phyloP scores from a whole-genome alignment of 2,113 vertebrate genomes.

The Centropus unirufus region DNA sequence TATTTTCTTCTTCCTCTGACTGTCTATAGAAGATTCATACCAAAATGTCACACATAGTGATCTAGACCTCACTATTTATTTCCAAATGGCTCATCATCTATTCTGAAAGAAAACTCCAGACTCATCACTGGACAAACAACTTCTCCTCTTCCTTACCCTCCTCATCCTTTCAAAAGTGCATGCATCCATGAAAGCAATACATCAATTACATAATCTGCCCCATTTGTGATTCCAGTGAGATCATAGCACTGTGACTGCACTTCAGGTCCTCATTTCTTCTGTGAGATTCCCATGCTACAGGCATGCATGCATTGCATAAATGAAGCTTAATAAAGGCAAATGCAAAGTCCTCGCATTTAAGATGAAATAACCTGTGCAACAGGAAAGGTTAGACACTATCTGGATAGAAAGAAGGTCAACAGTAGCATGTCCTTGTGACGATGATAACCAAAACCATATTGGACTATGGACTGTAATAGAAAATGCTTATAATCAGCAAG shows the following conservation, averaged over 20 bases:
- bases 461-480: background rate
- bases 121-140: background rate
- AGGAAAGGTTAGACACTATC: background rate
- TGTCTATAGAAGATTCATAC: background rate
- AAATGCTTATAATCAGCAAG: background rate
- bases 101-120: background rate
- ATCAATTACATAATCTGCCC: background rate
- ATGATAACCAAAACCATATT: background rate
- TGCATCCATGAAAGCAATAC: background rate
- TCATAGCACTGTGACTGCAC: background rate
- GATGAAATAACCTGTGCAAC: background rate
- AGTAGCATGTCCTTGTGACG: background rate
- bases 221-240: background rate
- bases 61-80: background rate
- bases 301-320: background rate
- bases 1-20: background rate
- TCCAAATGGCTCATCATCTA: background rate
- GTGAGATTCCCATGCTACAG: background rate
- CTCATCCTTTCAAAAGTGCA: background rate
- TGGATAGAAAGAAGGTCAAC: background rate
- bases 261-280: fast-evolving
- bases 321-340: background rate
- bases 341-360: background rate
- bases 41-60: background rate
- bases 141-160: background rate